Evolutionary conservation across 2,113 vertebrate species (phyloP).

Genomic region (Centropristis striata): DNA sequence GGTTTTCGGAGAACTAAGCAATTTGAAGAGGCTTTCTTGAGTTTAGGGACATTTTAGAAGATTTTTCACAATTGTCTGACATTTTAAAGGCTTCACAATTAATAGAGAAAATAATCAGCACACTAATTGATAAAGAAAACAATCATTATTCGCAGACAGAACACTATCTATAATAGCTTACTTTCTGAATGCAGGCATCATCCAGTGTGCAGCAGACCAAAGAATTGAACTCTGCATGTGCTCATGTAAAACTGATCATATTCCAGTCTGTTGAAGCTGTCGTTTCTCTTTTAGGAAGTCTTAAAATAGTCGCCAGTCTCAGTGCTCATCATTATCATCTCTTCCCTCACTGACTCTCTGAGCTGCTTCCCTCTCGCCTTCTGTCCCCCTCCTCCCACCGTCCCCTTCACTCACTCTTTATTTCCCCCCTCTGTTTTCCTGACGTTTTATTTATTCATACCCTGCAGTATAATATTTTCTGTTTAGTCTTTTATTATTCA

Average conservation of each 20-base stretch:
- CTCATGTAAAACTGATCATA: slow-evolving; percentile 40
- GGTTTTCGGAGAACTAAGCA: background rate
- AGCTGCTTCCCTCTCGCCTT: slow-evolving; percentile 23
- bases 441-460: slow-evolving; percentile 41
- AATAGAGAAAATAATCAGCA: background rate
- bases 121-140: background rate
- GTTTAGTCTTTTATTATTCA: slow-evolving; percentile 46
- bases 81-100: background rate
- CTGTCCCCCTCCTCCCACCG: background rate
- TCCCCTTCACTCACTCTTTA: slow-evolving; percentile 5
- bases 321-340: slow-evolving; percentile 71
- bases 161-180: background rate
- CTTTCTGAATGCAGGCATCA: background rate
- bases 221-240: slow-evolving; percentile 1
- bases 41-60: too few relatives aligned
- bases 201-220: slow-evolving; percentile 12
- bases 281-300: slow-evolving; percentile 62
- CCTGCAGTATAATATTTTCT: slow-evolving; percentile 16
- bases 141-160: background rate
- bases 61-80: background rate
- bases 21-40: background rate
- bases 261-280: slow-evolving; percentile 41
- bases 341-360: slow-evolving; percentile 47
- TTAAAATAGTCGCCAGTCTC: slow-evolving; percentile 71
- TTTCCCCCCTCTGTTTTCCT: slow-evolving; percentile 9